These are phyloP conservation scores for Montipora capitata DNA, from an alignment of 92 coral and sea anemone species.

Conservation along the genomic window DNA sequence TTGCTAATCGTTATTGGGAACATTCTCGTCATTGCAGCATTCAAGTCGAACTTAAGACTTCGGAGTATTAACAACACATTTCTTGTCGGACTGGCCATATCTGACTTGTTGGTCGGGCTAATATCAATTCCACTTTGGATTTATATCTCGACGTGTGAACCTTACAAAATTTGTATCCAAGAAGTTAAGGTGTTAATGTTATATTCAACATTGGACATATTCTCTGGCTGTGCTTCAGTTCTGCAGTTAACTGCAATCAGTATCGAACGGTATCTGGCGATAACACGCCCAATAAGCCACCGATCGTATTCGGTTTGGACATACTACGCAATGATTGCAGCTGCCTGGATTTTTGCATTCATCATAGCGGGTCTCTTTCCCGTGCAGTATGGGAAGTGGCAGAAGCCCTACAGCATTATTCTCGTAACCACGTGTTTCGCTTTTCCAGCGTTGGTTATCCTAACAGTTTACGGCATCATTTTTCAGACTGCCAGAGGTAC, in stretches of 20 bases:
- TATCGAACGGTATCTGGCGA: conserved; percentile 89
- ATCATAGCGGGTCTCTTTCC: conserved; percentile 82
- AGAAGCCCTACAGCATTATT: conserved; percentile 77
- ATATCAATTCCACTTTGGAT: conserved; percentile 93
- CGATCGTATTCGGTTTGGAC: conserved; percentile 72
- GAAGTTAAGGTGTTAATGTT: conserved; percentile 41
- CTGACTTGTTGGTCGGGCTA: conserved; percentile 92
- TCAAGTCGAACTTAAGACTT: conserved; percentile 72
- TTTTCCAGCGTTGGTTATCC: conserved; percentile 76
- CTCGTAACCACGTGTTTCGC: conserved; percentile 78
- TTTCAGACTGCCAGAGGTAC: conserved; percentile 77
- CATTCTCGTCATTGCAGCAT: conserved; percentile 86
- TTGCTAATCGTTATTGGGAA: conserved; percentile 80
- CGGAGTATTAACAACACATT: conserved; percentile 88
- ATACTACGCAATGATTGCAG: conserved; percentile 72
- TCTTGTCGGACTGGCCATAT: conserved; percentile 91
- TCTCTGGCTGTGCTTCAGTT: conserved; percentile 91
- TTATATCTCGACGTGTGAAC: conserved; percentile 76
- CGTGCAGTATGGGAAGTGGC: conserved; percentile 77
- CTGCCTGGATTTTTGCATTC: conserved; percentile 83
- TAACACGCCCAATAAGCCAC: conserved; percentile 88
- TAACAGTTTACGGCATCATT: conserved; percentile 77
- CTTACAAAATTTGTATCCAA: conserved; percentile 49
- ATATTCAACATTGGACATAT: conserved; percentile 83
- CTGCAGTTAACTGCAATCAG: conserved; percentile 97